Percentiles rank a stretch among this genome's conserved stretches.
phyloP scores from a whole-genome alignment of 2,888 invertebrate genomes.

The Aelia acuminata region DNA sequence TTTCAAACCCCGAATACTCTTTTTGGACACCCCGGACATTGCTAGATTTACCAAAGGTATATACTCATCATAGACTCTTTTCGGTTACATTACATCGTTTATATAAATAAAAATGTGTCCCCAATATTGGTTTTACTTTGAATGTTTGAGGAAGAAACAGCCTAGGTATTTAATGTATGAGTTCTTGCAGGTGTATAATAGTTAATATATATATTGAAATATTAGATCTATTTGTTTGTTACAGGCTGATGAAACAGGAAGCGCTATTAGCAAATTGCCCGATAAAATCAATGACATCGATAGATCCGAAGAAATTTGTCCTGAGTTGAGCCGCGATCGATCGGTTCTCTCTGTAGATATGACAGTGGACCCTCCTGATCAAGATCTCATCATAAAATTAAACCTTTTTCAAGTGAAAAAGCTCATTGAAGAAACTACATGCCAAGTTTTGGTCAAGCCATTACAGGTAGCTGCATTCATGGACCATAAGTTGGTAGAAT shows the following conservation, averaged over 20 bases:
- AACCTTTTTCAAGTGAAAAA: constrained; percentile 39
- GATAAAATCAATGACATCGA: not conserved
- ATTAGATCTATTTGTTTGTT: not conserved
- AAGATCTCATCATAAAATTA: not conserved
- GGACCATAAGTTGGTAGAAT: not conserved
- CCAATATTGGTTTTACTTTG: too few relatives aligned
- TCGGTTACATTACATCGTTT: too few relatives aligned
- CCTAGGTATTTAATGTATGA: too few relatives aligned
- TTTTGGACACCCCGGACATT: too few relatives aligned
- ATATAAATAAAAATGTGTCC: too few relatives aligned
- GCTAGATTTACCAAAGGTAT: too few relatives aligned
- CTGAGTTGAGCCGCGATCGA: not conserved
- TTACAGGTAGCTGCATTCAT: not conserved
- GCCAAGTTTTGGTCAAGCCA: not conserved
- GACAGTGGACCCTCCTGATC: not conserved
- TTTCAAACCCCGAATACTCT: too few relatives aligned
- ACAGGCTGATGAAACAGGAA: not conserved
- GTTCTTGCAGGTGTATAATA: too few relatives aligned
- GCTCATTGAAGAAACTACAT: constrained; percentile 19
- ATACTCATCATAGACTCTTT: too few relatives aligned
- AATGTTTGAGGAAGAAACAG: too few relatives aligned
- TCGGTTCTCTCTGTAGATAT: constrained; percentile 37
- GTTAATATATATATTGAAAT: too few relatives aligned
- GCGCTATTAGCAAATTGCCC: not conserved
- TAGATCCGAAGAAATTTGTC: not conserved